Evolutionary conservation across 2,888 invertebrate species (phyloP), one percentile per base, ranked within the genome.

Genomic region (Acleris sparsana): DNA sequence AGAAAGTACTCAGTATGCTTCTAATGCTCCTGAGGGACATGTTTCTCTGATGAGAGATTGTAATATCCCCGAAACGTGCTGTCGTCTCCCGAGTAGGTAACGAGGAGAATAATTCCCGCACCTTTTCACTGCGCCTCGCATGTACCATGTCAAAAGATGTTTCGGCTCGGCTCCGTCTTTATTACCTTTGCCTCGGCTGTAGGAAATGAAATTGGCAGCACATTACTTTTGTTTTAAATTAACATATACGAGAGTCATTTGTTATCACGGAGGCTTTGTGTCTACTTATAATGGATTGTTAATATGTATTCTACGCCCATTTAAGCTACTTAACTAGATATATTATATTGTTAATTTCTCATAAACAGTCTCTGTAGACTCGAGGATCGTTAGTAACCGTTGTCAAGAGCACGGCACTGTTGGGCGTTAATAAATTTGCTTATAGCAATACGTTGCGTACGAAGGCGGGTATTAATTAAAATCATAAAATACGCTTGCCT

Each of bases 151-250:
- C 64, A 60, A 59, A 59, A 59, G 43, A 17, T 43, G 49, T 60
- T 53, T 53, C 53, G 43, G n/a, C 59, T 53, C 53, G 43, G n/a
- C 59, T 53, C 25, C 20, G 53, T 53, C 53, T 58, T 55, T 55
- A 53, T 59, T 65, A 60, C 53, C n/a, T n/a, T n/a, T n/a, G 53
- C 59, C 53, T 43, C 46, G 53, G 53, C 44, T 53, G 64, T 53
- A 46, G 18, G 18, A 48, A 53, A 53, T 53, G 46, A 53, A 64
- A 64, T 53, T 59, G 63, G 22, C 48, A 52, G 39, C 46, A 58
- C 39, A 46, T 59, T 43, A 58, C 39, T n/a, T 58, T 58, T 59
- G 53, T 59, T 53, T 48, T 16, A 59, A 53, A 64, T 59, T 59
- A 59, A 53, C 59, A 53, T 63, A 57, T 25, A 17, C 48, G 18